Conservation (phyloP, 2,797 vertebrate species). For the Spheniscus humboldti region DNA sequence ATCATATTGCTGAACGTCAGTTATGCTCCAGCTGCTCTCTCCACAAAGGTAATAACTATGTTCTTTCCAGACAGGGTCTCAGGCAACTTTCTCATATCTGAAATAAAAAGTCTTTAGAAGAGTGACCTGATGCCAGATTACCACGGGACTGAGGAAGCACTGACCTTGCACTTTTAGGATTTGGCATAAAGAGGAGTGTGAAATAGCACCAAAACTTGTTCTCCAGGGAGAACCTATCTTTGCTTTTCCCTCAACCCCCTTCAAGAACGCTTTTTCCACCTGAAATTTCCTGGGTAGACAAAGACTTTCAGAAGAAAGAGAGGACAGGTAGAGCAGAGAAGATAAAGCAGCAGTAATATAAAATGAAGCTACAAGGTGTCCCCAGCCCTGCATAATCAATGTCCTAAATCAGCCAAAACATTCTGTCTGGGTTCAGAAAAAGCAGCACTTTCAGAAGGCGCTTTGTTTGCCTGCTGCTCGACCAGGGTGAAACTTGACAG, state of each 20-base stretch:
- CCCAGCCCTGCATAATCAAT: not conserved
- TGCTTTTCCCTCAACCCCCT: not conserved
- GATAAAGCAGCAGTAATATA: not conserved
- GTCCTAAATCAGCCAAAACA: constrained; percentile 13
- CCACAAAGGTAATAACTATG: constrained; percentile 1
- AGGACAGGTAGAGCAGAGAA: not conserved
- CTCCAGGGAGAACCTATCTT: not conserved
- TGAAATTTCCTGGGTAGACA: not conserved
- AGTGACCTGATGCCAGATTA: not conserved
- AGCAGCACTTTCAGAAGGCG: not conserved
- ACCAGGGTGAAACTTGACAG: constrained; percentile 8
- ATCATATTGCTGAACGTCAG: constrained; percentile 3
- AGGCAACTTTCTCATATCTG: not conserved
- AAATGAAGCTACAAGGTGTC: constrained; percentile 28
- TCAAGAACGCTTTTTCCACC: not conserved
- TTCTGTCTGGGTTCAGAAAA: not conserved
- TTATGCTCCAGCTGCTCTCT: constrained; percentile 19
- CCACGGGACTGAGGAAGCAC: not conserved
- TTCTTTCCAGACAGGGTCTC: not conserved
- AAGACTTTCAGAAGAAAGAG: not conserved
- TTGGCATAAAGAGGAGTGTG: not conserved
- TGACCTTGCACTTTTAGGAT: not conserved
- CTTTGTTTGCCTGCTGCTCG: not conserved
- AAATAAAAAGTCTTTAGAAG: not conserved
- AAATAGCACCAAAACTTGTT: not conserved